A percentile compares a stretch with the other conserved stretches of the same genome.
phyloP scores from a whole-genome alignment of 2,888 invertebrate species.

The Crematogaster levior region DNA sequence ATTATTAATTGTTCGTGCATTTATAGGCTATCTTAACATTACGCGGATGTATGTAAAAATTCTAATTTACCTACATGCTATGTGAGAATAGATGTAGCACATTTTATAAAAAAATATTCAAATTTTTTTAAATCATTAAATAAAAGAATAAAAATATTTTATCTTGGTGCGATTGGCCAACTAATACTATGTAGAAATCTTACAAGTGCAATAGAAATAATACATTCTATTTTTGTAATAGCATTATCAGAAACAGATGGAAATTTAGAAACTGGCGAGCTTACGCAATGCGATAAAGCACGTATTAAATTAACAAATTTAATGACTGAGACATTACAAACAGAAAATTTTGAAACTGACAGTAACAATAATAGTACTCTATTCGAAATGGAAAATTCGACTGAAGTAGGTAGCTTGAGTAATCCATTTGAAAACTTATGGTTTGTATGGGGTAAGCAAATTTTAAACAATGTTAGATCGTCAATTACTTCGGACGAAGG shows the following conservation, averaged over 20 bases:
- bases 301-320: constrained; percentile 19
- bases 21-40: background rate
- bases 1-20: background rate
- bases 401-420: background rate
- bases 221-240: too few species aligned
- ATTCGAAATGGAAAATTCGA: background rate
- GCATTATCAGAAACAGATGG: constrained; percentile 33
- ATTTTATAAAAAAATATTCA: too few species aligned
- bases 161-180: background rate
- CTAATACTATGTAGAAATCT: background rate
- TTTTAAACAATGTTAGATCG: background rate
- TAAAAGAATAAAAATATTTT: background rate
- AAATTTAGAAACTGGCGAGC: background rate
- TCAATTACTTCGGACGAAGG: background rate
- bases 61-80: background rate
- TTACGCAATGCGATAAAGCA: constrained; percentile 8
- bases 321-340: background rate
- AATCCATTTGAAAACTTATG: constrained; percentile 28
- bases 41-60: constrained; percentile 1
- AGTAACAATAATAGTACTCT: background rate
- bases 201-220: background rate
- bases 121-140: too few species aligned
- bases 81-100: too few species aligned
- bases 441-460: constrained; percentile 4
- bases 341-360: background rate